Base-by-base conservation (phyloP, 2,888 invertebrate genomes). In the Aleiodes leptofemur region DNA sequence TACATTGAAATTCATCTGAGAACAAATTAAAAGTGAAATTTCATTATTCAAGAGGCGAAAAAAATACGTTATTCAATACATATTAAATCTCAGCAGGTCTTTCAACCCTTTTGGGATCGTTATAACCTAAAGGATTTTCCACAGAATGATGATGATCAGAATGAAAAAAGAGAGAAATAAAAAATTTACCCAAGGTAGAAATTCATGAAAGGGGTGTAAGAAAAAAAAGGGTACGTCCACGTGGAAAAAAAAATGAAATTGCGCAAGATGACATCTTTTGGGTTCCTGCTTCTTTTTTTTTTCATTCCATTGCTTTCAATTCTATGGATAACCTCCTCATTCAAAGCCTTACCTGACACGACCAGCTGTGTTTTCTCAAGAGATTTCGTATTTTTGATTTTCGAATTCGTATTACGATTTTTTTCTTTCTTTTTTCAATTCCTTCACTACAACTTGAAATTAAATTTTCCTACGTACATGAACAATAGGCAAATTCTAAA, bases 121-220 rank as follows among this genome's bases (percentile, higher is more conserved):
- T 61, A 43, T 43, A 61, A 38, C 61, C 38, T 23, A 31, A 70
- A 70, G 70, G 70, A 56, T 70, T 70, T 70, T 70, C 70, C 70
- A 71, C 29, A 71, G 57, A 71, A 59, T 50, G 70, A 57, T 38
- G 70, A 38, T 56, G 70, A 13, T 48, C 38, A 16, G n/a, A 71
- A 50, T 31, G 57, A 68, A 70, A 72, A 72, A 73, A 64, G 76
- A 74, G 77, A 57, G 72, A 71, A 76, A 81, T 1, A 82, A 82
- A 81, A 84, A 85, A 86, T 85, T 86, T 85, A 86, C 86, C 86
- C 86, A 82, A 88, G 87, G 88, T 87, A 88, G 87, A 87, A 88
- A 87, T 86, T 86, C 79, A 75, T 80, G 73, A 76, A 72, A 68
- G 77, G 78, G 83, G 81, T 78, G 61, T 51, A 23, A 29, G 23